Evolutionary conservation across 2,113 vertebrate species (phyloP), one percentile per base, ranked within the genome.

Genomic region (Tylochromis polylepis): DNA sequence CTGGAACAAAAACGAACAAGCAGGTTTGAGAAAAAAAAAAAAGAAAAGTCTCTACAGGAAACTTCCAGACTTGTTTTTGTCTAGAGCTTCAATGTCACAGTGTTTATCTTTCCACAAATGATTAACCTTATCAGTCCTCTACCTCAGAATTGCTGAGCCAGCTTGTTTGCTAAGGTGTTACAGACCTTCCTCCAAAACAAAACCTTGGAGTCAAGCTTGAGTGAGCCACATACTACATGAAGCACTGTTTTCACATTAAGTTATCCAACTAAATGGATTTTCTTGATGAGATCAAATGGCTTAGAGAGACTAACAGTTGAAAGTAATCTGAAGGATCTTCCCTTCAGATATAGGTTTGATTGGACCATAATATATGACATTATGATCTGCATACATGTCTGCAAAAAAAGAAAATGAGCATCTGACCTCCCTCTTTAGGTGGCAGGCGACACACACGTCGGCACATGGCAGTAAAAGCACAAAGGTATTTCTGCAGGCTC

Each of bases 401-500:
- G 36, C 53, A 41, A 81, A 56, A 56, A 27, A 60, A 31, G 3
- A 15, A 77, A 59, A 15, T 3, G 24, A 29, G 11, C 5, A 55
- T 83, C 96, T 96, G 82, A 97, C 97, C 97, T 97, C 97, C 98
- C 92, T 99, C 98, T 95, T 97, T 98, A 27, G 97, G 97, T 51
- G 98, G 98, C 83, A 99, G 96, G 72, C 97, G 98, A 85, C 99
- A 99, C 90, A 99, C 99, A 86, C 97, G 95, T 38, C 99, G 96
- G 94, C 99, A 99, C 99, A 99, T 99, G 38, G 98, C 97, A 87
- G 98, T 97, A 80, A 99, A 99, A 1, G 98, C 97, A 86, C 97
- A 98, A 55, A 99, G 94, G 93, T 99, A 99, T 83, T 99, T 99
- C 95, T 98, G 98, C 91, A 99, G 95, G 91, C 99, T 99, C 85